Base-by-base conservation (phyloP, 2,113 vertebrate species). In the Caranx melampygus region DNA sequence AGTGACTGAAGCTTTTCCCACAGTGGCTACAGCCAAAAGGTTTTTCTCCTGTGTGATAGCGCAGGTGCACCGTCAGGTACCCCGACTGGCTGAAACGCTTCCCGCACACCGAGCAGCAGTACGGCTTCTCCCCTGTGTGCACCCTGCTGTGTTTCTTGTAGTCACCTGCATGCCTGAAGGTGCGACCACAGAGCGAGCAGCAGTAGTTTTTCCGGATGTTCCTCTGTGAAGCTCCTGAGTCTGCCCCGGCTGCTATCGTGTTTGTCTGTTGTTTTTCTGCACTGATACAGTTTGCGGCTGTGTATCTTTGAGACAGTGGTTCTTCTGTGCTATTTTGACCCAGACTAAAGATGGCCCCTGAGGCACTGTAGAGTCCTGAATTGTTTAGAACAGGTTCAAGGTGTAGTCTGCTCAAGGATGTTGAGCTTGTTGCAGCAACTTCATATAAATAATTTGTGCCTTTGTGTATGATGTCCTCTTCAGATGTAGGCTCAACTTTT, bases 1-100 rank as follows among this genome's bases (percentile, higher is more conserved):
- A 92, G 75, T 93, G 92, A 54, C 90, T 93, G 66, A 94, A 94
- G 6, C 89, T 82, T 79, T 94, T 94, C 6, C 92, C 93, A 1
- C 93, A 94, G 35, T 90, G 78, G 1, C 72, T 86, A 60, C 93
- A 94, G 61, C 80, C 72, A 2, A 93, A 94, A 0, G 92, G 92
- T 57, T 91, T 92, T 82, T 94, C 92, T 5, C 92, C 92, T 0
- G 92, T 94, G 73, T 94, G 92, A 58, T 91, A 90, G 14, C 91
- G 87, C 69, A 87, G 87, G n/a, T 93, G 93, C 70, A 92, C 92
- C 4, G 88, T 92, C 57, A 94, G 91, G 71, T 93, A 93, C 0
- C 92, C 89, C 0, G 90, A 89, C 67, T 94, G 92, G 33, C 90
- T 93, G 86, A 94, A 94, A 9, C 85, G 33, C 54, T 92, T 91